A percentile compares a stretch with the other conserved stretches of the same genome.
Conservation (phyloP, 2,797 vertebrate genomes). For the Acipenser transmontanus region DNA sequence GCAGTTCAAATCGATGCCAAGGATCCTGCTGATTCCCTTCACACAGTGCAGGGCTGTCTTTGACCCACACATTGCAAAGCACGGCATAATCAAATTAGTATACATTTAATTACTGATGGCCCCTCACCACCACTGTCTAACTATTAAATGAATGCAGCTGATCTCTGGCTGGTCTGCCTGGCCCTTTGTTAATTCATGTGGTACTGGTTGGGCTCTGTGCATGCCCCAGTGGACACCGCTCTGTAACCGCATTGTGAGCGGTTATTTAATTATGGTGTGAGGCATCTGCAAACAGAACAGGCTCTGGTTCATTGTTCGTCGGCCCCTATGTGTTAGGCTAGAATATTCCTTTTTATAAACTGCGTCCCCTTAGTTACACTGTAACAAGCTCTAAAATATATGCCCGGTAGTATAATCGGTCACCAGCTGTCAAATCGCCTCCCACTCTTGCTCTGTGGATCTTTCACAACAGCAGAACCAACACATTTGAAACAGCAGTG, state of each 20-base stretch:
- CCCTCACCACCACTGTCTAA: slow-evolving; percentile 35
- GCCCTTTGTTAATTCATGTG: slow-evolving; percentile 10
- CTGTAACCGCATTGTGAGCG: background rate
- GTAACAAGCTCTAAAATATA: slow-evolving; percentile 15
- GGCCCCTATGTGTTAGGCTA: slow-evolving; percentile 20
- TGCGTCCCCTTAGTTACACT: slow-evolving; percentile 33
- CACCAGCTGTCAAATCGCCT: slow-evolving; percentile 15
- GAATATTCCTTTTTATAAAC: slow-evolving; percentile 26
- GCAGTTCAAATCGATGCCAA: slow-evolving; percentile 1
- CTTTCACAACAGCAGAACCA: background rate
- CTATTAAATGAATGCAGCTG: slow-evolving; percentile 9
- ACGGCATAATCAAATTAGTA: slow-evolving; percentile 66
- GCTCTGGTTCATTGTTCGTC: slow-evolving; percentile 67
- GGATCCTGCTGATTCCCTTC: slow-evolving; percentile 10
- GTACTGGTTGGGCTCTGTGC: background rate
- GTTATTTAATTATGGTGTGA: slow-evolving; percentile 18
- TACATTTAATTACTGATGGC: slow-evolving; percentile 60
- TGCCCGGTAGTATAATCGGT: slow-evolving; percentile 13
- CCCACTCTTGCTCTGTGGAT: background rate
- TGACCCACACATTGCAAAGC: slow-evolving; percentile 33
- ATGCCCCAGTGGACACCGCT: slow-evolving; percentile 10
- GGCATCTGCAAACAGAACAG: slow-evolving; percentile 50
- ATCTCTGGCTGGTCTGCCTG: slow-evolving; percentile 1
- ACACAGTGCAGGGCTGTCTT: background rate
- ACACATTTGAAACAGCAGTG: too few relatives aligned